Conservation (phyloP, 2,113 vertebrate genomes). For the Urocolius indicus region DNA sequence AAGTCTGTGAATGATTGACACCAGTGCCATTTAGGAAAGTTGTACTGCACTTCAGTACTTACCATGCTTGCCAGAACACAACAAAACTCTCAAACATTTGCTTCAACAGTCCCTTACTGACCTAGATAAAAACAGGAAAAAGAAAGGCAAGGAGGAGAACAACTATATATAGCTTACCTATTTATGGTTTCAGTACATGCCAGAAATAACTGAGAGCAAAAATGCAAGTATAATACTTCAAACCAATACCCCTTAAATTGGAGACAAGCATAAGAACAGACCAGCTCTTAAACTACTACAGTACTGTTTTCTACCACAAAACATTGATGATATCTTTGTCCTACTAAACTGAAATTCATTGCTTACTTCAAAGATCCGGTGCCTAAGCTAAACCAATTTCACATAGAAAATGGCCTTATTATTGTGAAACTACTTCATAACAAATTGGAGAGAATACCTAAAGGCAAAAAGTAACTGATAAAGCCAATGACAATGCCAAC, state of each 20-base stretch:
- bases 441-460: not conserved
- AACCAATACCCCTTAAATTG: not conserved
- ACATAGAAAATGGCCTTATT: not conserved
- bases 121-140: not conserved
- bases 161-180: conserved; percentile 39
- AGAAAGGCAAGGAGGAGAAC: not conserved
- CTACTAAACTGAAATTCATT: not conserved
- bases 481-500: not conserved
- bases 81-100: not conserved
- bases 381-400: not conserved
- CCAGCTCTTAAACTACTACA: not conserved
- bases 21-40: not conserved
- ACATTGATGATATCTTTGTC: not conserved
- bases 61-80: not conserved
- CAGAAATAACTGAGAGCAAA: conserved; percentile 14
- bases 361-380: not conserved
- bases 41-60: not conserved
- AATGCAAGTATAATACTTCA: not conserved
- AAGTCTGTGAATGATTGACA: not conserved
- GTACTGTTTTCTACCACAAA: not conserved
- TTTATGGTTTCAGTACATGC: conserved; percentile 22
- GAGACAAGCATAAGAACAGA: not conserved
- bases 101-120: not conserved
- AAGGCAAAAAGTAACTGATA: not conserved
- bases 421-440: not conserved